Base-by-base conservation (phyloP, 2,888 invertebrate species). In the Tetragonisca angustula region DNA sequence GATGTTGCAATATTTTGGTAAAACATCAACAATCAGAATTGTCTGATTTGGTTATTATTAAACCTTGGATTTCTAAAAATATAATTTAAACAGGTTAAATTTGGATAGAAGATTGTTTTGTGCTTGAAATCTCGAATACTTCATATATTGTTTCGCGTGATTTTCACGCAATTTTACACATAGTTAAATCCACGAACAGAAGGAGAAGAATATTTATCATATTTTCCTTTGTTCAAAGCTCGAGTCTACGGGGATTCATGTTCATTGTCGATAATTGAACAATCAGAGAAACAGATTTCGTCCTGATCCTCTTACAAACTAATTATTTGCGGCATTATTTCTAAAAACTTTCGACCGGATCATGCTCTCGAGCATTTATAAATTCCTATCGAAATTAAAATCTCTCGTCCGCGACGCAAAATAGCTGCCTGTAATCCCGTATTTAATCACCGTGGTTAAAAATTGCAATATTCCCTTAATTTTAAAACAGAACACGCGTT, bases 301-400 rank as follows among this genome's bases (percentile, higher is more conserved):
- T 21, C 19, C 72, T 50, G 19, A 79, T 72, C 62, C 75, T 67
- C 75, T 75, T 71, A 76, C 56, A 49, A 67, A 70, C 67, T 71
- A 76, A 79, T 79, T 67, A 79, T 54, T 62, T 27, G 0, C 43
- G 49, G n/a, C 54, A 69, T 69, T 75, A 69, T 75, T 79, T 69
- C n/a, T 19, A 21, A 59, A 76, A 71, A 71, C 59, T 61, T 80
- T 43, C n/a, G 4, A 21, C 24, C 4, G 76, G 71, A 80, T 80
- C 76, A 43, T 71, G 2, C 27, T 71, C 70, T 17, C 4, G 24
- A 56, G n/a, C 49, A 36, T 71, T 71, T 52, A 15, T 65, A 76
- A 76, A 76, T 71, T 76, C 65, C 54, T 71, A 52, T 80, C 43
- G 70, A 67, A 80, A 76, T 71, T 76, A 67, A 69, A 70, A 71